These are phyloP conservation scores for Luperina nickerlii DNA, from an alignment of 2,888 invertebrate species.

Conservation along the genomic window DNA sequence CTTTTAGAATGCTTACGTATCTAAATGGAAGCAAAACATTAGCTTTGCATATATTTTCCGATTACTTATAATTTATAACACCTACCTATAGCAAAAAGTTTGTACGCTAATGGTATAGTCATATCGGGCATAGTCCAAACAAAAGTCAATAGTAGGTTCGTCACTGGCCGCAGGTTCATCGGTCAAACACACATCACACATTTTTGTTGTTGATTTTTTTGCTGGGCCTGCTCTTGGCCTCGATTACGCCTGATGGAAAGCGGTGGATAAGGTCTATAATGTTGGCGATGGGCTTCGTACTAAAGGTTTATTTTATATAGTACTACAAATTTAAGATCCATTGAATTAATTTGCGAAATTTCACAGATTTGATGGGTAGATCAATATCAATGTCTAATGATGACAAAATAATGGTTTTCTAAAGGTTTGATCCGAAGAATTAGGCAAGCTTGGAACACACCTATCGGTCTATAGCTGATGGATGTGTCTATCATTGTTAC, in stretches of 20 bases:
- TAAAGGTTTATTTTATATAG: neutral
- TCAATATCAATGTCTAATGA: neutral
- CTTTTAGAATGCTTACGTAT: slow-evolving; percentile 7
- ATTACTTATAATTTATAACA: neutral
- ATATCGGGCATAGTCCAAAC: slow-evolving; percentile 23
- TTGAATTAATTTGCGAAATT: neutral
- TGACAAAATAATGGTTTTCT: neutral
- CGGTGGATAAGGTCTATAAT: neutral
- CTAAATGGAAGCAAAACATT: slow-evolving; percentile 8
- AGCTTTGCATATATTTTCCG: slow-evolving; percentile 3
- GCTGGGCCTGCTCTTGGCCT: neutral
- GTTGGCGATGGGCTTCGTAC: neutral
- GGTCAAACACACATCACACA: neutral
- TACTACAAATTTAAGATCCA: neutral
- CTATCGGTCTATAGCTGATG: neutral
- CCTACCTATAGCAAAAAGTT: slow-evolving; percentile 4
- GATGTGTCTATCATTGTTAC: neutral
- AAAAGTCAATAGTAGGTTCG: neutral
- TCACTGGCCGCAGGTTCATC: neutral
- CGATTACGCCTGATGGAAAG: neutral
- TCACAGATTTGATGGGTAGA: neutral
- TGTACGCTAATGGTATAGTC: neutral
- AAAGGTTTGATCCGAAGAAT: neutral
- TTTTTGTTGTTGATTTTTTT: neutral
- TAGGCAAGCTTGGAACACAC: neutral